Base-by-base conservation (phyloP, 2,888 invertebrate species). In the Willowsia nigromaculata region DNA sequence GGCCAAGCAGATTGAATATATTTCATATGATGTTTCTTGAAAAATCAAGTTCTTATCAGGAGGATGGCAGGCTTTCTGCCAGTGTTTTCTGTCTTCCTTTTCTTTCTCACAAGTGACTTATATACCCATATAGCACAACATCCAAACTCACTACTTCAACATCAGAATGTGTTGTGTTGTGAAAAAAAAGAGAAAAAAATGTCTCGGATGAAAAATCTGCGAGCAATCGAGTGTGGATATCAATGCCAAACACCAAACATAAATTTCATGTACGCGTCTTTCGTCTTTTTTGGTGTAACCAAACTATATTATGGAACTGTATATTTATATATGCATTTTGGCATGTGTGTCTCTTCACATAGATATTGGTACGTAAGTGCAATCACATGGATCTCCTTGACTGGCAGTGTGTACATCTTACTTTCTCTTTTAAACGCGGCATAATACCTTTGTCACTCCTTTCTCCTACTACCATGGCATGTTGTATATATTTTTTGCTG, bases 181-280 rank as follows among this genome's bases (percentile, higher is more conserved):
- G 80, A 78, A 82, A 91, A 91, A 91, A 90, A 68, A 47, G 33
- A 40, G 62, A 68, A 91, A 91, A 91, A 92, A 92, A 89, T 92
- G 92, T 92, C 92, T 92, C 91, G 92, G 92, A 92, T 92, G 92
- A 92, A 92, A 92, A 92, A 92, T 92, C 92, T 92, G 92, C 90
- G 92, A 91, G 92, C 92, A 92, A 92, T 92, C 92, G 92, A 92
- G 92, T 92, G 92, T 92, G 92, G 92, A 92, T 92, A 92, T 92
- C 92, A 92, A 92, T 91, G 91, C 91, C 91, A 92, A 92, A 92
- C 92, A 92, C 92, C 92, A 92, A 90, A 92, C 92, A 92, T 92
- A 92, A 91, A 92, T 92, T 91, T 91, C 88, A 82, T 92, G 91
- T 92, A 90, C 88, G 91, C 91, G 91, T 84, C 81, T 85, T 68